Percentiles rank a stretch among this genome's conserved stretches.
phyloP scores from a whole-genome alignment of 2,113 vertebrate species.

The Nanorana parkeri region DNA sequence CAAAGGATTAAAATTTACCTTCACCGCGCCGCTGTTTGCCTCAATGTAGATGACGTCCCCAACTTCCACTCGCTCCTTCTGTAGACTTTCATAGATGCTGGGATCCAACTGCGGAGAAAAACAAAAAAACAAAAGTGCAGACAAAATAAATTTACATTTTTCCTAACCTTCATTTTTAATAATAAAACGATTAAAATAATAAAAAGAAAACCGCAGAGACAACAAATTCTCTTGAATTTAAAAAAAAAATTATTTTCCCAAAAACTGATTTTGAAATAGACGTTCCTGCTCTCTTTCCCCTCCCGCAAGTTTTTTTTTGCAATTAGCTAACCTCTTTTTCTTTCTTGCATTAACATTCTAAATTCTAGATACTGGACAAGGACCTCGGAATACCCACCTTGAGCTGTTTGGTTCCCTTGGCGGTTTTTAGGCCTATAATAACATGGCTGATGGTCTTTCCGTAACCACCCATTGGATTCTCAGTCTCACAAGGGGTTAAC shows the following conservation, averaged over 20 bases:
- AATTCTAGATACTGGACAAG: no score
- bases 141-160: no score
- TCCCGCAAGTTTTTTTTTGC: no score
- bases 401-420: constrained; percentile 96
- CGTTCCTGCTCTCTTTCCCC: no score
- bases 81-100: constrained; percentile 97
- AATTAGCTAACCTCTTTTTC: no score
- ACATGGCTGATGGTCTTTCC: constrained; percentile 98
- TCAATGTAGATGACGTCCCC: constrained; percentile 99
- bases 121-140: background rate
- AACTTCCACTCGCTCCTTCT: constrained; percentile 95
- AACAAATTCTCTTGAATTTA: no score
- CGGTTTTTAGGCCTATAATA: constrained; percentile 96
- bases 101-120: constrained; percentile 84
- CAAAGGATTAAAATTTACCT: constrained; percentile 75
- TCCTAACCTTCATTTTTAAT: no score
- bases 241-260: no score
- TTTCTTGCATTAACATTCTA: no score
- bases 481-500: constrained; percentile 94
- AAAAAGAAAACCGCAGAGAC: no score
- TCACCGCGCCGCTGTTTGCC: constrained; percentile 97
- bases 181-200: no score
- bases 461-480: constrained; percentile 98
- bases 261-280: no score
- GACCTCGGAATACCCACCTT: constrained; percentile 76